Percentiles rank a stretch among this genome's conserved stretches.
These are phyloP conservation scores for Trichogramma pretiosum DNA, from an alignment of 1,140 invertebrate genomes.

Conservation along the genomic window DNA sequence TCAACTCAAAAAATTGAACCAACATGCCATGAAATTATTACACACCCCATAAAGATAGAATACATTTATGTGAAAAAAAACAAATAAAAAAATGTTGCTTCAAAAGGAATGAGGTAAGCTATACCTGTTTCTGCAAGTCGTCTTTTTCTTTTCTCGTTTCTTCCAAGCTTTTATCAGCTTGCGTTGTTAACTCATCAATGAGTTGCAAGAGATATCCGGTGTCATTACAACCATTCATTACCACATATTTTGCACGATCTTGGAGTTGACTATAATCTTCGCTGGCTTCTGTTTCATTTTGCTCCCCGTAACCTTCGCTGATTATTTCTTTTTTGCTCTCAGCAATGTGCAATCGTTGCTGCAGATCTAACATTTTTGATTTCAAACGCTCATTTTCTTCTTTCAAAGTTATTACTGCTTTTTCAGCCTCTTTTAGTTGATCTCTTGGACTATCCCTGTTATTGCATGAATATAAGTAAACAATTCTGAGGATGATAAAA, in stretches of 20 bases:
- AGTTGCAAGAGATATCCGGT: constrained; percentile 46
- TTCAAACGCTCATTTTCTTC: constrained; percentile 49
- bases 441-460: constrained; percentile 30
- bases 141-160: constrained; percentile 55
- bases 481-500: background rate
- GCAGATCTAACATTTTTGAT: constrained; percentile 49
- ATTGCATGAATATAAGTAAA: background rate
- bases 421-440: constrained; percentile 42
- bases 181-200: constrained; percentile 53
- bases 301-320: constrained; percentile 54
- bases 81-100: constrained; percentile 4
- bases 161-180: constrained; percentile 56
- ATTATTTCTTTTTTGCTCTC: constrained; percentile 53
- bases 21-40: too few species aligned
- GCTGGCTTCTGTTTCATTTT: constrained; percentile 27
- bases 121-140: constrained; percentile 65
- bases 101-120: constrained; percentile 9
- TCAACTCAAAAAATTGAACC: constrained; percentile 32
- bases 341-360: constrained; percentile 40
- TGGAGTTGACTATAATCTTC: constrained; percentile 39
- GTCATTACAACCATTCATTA: constrained; percentile 41
- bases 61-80: too few species aligned
- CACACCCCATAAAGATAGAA: too few species aligned
- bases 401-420: constrained; percentile 43
- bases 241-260: constrained; percentile 45